Evolutionary conservation across 2,797 vertebrate genomes (phyloP).

Genomic region (Neosilurus mollespiculum): DNA sequence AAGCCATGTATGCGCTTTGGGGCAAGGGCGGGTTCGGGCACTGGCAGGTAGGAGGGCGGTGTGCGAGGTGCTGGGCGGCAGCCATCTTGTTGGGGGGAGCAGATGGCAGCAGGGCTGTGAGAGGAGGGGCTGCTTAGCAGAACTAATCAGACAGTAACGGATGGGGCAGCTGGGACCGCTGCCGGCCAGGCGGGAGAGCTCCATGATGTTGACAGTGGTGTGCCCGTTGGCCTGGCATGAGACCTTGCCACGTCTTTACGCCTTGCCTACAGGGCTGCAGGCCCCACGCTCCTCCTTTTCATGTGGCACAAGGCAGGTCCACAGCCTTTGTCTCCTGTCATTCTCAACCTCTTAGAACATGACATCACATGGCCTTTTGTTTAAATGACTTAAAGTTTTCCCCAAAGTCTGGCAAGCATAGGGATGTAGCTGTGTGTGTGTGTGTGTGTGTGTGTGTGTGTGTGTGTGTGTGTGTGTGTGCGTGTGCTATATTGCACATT

Average conservation of each 20-base stretch:
- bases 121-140: slow-evolving; percentile 99
- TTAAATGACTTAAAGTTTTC: neutral
- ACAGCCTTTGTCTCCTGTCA: slow-evolving; percentile 43
- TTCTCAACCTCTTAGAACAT: slow-evolving; percentile 16
- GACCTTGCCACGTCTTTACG: slow-evolving; percentile 88
- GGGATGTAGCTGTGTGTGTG: neutral
- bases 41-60: slow-evolving; percentile 90
- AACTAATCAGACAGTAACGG: slow-evolving; percentile 99
- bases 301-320: slow-evolving; percentile 36
- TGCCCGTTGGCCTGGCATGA: slow-evolving; percentile 86
- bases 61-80: slow-evolving; percentile 87
- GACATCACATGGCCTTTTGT: slow-evolving; percentile 6
- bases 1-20: slow-evolving; percentile 88
- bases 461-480: neutral
- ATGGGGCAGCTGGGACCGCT: slow-evolving; percentile 99
- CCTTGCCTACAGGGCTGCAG: slow-evolving; percentile 68
- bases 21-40: slow-evolving; percentile 82
- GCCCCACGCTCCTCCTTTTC: slow-evolving; percentile 58
- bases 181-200: slow-evolving; percentile 87
- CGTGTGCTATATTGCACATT: too few relatives aligned
- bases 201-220: slow-evolving; percentile 98
- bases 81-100: slow-evolving; percentile 92
- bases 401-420: neutral
- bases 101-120: slow-evolving; percentile 80
- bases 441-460: neutral